Conservation (phyloP, 2,888 invertebrate species). For the Neoitamus cyanurus region DNA sequence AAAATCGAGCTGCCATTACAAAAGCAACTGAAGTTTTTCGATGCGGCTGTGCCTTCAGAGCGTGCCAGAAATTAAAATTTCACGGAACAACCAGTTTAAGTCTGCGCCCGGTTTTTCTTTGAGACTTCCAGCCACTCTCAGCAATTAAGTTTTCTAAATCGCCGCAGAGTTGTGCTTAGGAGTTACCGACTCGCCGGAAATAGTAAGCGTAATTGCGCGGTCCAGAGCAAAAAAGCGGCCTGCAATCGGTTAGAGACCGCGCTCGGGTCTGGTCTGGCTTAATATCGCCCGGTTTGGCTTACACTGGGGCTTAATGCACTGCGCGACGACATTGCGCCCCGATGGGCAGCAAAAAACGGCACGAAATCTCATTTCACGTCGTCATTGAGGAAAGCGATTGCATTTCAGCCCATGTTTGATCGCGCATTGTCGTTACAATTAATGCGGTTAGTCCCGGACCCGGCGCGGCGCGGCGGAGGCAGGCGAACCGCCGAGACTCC, state of each 20-base stretch:
- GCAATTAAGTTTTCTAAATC: conserved; percentile 4
- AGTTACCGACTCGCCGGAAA: background rate
- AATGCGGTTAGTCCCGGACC: conserved; percentile 4
- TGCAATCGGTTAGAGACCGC: background rate
- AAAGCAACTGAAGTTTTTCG: background rate
- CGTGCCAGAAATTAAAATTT: background rate
- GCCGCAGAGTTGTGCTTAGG: background rate
- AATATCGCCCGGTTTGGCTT: background rate
- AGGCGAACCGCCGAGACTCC: background rate
- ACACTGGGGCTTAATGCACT: background rate
- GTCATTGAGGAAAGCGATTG: conserved; percentile 4
- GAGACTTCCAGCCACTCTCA: background rate
- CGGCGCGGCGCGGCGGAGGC: background rate
- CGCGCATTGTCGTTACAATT: conserved; percentile 30
- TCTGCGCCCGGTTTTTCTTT: background rate
- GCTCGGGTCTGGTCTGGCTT: background rate
- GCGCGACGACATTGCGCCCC: background rate
- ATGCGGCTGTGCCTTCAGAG: background rate
- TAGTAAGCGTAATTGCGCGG: background rate
- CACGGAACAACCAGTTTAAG: background rate
- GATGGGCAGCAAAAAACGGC: background rate
- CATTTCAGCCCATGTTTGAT: conserved; percentile 30
- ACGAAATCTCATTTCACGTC: conserved; percentile 22
- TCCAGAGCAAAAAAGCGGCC: background rate
- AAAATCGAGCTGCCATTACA: background rate